Percentiles rank a stretch among this genome's conserved stretches.
phyloP scores from a whole-genome alignment of 2,797 vertebrate species.

The Sebastes dallii region DNA sequence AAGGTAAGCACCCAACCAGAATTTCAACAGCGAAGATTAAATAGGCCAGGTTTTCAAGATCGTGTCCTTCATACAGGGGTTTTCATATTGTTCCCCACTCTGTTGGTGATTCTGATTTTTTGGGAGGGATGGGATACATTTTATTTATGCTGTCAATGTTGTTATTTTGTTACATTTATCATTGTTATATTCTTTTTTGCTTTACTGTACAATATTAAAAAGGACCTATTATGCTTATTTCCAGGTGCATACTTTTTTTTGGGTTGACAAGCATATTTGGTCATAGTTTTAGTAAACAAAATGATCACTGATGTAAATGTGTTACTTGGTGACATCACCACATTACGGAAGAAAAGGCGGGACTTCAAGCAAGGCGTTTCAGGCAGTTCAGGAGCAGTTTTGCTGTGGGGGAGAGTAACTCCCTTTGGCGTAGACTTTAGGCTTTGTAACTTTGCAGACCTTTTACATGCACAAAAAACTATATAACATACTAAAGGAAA shows the following conservation, averaged over 20 bases:
- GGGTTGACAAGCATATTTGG: no score
- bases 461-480: no score
- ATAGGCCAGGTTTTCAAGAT: background rate
- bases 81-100: background rate
- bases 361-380: fast-evolving
- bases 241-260: no score
- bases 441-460: no score
- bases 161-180: background rate
- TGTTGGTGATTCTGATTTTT: background rate
- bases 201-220: fast-evolving
- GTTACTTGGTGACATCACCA: no score
- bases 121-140: fast-evolving
- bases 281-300: no score
- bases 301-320: no score
- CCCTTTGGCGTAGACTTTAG: no score
- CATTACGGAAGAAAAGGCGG: no score
- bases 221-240: no score
- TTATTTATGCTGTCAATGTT: background rate
- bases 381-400: no score
- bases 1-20: conserved; percentile 22
- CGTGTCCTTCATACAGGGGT: background rate
- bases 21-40: conserved; percentile 15
- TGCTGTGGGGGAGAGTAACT: no score
- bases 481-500: background rate
- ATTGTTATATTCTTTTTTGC: background rate